Percentiles rank a stretch among this genome's conserved stretches.
phyloP scores from a whole-genome alignment of 2,888 invertebrate species.

The Teleiodes luculella region DNA sequence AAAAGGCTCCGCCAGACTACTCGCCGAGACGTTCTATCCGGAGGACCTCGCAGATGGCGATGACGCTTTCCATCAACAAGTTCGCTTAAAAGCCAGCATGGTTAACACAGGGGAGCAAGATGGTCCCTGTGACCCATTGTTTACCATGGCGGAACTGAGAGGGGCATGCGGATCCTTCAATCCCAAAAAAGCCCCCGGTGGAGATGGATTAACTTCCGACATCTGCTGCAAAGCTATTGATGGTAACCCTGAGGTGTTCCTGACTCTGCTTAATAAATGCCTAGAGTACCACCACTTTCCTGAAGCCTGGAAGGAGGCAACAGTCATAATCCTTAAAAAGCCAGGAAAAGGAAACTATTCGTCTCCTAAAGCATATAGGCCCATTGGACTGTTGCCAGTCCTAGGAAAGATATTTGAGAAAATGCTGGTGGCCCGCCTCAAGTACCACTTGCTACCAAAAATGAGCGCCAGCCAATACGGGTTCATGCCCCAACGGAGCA shows the following conservation, averaged over 20 bases:
- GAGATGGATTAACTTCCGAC: constrained; percentile 20
- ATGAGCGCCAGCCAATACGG: neutral
- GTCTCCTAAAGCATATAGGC: neutral
- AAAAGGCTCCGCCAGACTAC: no score
- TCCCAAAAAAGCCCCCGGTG: constrained; percentile 22
- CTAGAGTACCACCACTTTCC: neutral
- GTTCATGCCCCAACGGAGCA: neutral
- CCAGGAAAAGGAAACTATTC: neutral
- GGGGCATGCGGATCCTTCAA: no score
- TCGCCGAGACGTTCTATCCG: neutral
- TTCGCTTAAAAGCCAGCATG: no score
- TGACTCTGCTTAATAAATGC: neutral
- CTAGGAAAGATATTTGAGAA: constrained; percentile 1
- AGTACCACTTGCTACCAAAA: neutral
- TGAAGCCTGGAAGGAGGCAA: neutral
- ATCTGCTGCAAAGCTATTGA: constrained; percentile 9
- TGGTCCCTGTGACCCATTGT: no score
- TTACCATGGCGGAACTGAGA: no score
- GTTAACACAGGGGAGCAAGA: neutral
- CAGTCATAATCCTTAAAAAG: neutral
- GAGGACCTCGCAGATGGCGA: neutral
- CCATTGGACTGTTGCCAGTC: neutral
- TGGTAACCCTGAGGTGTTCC: neutral
- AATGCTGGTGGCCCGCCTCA: neutral
- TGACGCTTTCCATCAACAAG: constrained; percentile 1